Evolutionary conservation across 1,140 invertebrate genomes (phyloP), one percentile per base, ranked within the genome.

Genomic region (Oncopodura yosiiana): DNA sequence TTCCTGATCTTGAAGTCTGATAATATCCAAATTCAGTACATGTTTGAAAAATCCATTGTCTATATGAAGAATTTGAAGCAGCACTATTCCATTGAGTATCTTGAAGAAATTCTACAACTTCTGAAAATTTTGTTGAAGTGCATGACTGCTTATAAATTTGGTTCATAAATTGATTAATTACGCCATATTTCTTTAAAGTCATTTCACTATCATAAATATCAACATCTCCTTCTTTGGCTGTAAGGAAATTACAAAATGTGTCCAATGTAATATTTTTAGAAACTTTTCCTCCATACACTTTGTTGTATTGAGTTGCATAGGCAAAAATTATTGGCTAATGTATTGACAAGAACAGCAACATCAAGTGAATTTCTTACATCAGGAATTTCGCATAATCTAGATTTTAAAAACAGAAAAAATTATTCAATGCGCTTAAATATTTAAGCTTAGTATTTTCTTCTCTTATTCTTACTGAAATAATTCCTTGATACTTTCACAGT

Each of bases 241-340:
- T 76, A 76, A 95, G 81, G 48, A 91, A 77, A 58, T 78, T 73
- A 68, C 87, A 93, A 11, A 87, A 65, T 16, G 74, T 78, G 65
- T 90, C 82, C 26, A 94, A 84, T 0, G 88, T 92, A 2, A 91
- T 76, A 56, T 82, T 83, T 11, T 75, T 77, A 30, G 73, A 76
- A 52, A 69, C 70, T 0, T 73, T 74, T 34, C 77, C 76, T 63
- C 78, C 80, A 65, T 74, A 79, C 4, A 77, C 76, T 38, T 90
- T 74, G 69, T 95, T 94, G 65, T 94, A 91, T 69, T 90, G 87
- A 68, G n/a, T 94, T 96, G 69, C 95, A 95, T 64, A 95, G 92
- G 94, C 90, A 43, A 94, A 88, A 83, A 70, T 90, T 88, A 30
- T 81, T 79, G 3, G 88, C 84, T n/a, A 94, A 68, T 42, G 75